phyloP scores from a whole-genome alignment of 1,140 invertebrate genomes.

The Leptopilina boulardi region DNA sequence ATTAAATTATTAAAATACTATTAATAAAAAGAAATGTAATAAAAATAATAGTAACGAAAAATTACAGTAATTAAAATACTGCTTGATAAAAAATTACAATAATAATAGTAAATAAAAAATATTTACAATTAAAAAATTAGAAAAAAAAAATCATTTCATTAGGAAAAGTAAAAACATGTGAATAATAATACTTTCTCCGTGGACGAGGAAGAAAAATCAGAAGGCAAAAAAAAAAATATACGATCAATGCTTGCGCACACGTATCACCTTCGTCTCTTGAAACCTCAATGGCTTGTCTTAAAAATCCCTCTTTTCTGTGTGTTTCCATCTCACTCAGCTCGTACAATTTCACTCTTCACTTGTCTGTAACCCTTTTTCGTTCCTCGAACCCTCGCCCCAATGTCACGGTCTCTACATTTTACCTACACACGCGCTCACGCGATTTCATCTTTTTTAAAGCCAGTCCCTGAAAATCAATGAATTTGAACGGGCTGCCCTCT shows the following conservation, averaged over 20 bases:
- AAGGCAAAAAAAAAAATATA: slow-evolving; percentile 1
- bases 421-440: background rate
- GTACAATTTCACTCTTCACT: slow-evolving; percentile 8
- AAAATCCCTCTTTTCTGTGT: background rate
- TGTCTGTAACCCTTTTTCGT: slow-evolving; percentile 5
- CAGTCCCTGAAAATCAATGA: slow-evolving; percentile 2
- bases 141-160: background rate
- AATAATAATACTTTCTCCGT: background rate
- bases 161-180: background rate
- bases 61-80: too few relatives aligned
- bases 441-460: background rate
- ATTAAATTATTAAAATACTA: too few relatives aligned
- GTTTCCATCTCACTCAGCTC: background rate
- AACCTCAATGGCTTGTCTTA: background rate
- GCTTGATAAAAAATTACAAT: too few relatives aligned
- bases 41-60: too few relatives aligned
- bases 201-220: background rate
- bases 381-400: slow-evolving; percentile 24
- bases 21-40: too few relatives aligned
- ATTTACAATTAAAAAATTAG: too few relatives aligned
- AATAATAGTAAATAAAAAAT: too few relatives aligned
- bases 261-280: slow-evolving; percentile 26
- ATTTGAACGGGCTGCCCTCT: background rate
- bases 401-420: slow-evolving; percentile 27
- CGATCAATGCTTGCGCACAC: slow-evolving; percentile 26